Base-by-base conservation (phyloP, 1,140 invertebrate genomes). In the Tribolium madens region DNA sequence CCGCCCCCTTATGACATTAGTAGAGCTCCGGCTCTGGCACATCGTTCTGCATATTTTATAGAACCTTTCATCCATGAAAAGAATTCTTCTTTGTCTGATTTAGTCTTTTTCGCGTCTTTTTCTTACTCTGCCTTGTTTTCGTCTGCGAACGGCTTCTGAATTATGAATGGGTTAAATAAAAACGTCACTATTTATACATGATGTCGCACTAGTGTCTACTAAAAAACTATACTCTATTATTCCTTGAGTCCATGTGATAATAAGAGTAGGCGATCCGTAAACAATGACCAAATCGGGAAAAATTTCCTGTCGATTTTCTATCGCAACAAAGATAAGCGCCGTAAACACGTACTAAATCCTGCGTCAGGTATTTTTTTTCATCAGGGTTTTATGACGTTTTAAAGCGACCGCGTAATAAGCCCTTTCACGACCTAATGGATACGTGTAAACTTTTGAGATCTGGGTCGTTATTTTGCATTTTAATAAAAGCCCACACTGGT, bases 11-110 rank as follows among this genome's bases (percentile, higher is more conserved):
- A 77, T 77, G 76, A 77, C 76, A 77, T 77, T 77, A 77, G 76
- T 77, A 73, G 57, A 69, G 76, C 60, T 46, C 47, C 69, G 70
- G 60, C 57, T 33, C 76, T 77, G 76, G 68, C 76, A 77, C 76
- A 68, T 77, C 75, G 75, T 76, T 76, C 76, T 77, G 76, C 76
- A 77, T 77, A 77, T 77, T 77, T 77, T 77, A 77, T 77, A 31
- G 53, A 73, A 73, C 21, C 76, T 73, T 70, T 77, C 76, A 73
- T 73, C 53, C 71, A 42, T 42, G 33, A 42, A 72, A 77, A 26
- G 50, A 77, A 77, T 77, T 77, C 57, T 64, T 76, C 75, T 76
- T 76, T 76, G 75, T 76, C 64, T 76, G 75, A 72, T 76, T 76
- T 64, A 17, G 21, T 42, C 26, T 18, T 64, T 64, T 64, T 64